phyloP scores from a whole-genome alignment of 2,797 vertebrate genomes.

The Streptopelia turtur region DNA sequence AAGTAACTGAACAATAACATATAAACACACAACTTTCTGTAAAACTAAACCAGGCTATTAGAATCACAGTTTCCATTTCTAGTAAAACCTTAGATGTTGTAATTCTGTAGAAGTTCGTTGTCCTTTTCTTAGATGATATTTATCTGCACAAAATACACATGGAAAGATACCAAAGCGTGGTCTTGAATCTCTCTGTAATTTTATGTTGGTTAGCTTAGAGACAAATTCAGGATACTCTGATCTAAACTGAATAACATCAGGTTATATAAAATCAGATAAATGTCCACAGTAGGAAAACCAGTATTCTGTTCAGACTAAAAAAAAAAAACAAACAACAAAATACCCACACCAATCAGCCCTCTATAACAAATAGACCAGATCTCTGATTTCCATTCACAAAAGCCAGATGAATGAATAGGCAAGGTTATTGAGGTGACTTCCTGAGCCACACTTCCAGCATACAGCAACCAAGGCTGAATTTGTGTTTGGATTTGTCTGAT shows the following conservation, averaged over 20 bases:
- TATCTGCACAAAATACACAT: neutral
- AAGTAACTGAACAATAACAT: neutral
- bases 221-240: constrained; percentile 29
- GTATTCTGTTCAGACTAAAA: neutral
- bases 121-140: neutral
- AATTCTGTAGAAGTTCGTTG: neutral
- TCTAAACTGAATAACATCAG: constrained; percentile 32
- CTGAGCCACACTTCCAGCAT: neutral
- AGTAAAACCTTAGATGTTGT: neutral
- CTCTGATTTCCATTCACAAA: constrained; percentile 47
- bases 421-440: constrained; percentile 4
- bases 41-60: neutral
- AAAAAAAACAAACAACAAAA: neutral
- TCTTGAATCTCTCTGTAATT: neutral
- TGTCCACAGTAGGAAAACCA: neutral
- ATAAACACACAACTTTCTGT: neutral
- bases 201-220: neutral
- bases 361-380: neutral
- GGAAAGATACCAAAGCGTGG: neutral
- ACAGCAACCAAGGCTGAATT: neutral
- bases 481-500: constrained; percentile 21
- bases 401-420: neutral
- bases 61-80: neutral
- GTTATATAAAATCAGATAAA: neutral
- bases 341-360: neutral